Conservation (phyloP, 2,888 invertebrate species). For the Mythimna vitellina region DNA sequence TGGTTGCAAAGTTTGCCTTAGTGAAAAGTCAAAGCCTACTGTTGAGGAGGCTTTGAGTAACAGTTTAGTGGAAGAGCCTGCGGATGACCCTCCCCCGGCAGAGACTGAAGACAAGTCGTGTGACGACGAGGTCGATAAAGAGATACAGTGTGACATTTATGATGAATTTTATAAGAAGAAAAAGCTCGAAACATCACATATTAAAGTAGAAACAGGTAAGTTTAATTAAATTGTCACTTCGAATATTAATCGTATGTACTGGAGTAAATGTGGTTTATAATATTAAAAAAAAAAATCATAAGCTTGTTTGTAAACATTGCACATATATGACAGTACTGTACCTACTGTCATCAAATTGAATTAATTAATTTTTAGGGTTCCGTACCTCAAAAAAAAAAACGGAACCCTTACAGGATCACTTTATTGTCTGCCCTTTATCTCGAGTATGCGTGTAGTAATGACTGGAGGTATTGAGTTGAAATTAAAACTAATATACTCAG, state of each 20-base stretch:
- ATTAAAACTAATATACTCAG: too few relatives aligned
- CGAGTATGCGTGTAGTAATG: too few relatives aligned
- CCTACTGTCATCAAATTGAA: too few relatives aligned
- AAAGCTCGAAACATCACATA: slow-evolving; percentile 83
- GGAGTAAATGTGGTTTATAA: not conserved
- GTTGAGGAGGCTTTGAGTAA: slow-evolving; percentile 44
- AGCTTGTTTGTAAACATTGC: slow-evolving; percentile 22
- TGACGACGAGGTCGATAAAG: slow-evolving; percentile 53
- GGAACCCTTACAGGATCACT: too few relatives aligned
- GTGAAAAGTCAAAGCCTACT: slow-evolving; percentile 62
- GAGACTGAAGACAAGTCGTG: slow-evolving; percentile 59
- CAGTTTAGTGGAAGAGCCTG: slow-evolving; percentile 54
- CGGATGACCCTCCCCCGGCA: slow-evolving; percentile 49
- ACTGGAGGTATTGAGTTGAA: too few relatives aligned
- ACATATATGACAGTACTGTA: not conserved
- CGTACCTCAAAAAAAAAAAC: too few relatives aligned
- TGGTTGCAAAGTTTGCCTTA: slow-evolving; percentile 91
- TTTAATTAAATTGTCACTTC: not conserved
- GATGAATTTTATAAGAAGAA: slow-evolving; percentile 76
- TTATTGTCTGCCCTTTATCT: too few relatives aligned
- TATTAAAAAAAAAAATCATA: not conserved
- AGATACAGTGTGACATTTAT: slow-evolving; percentile 56
- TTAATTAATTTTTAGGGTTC: not conserved
- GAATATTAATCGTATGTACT: slow-evolving; percentile 17
- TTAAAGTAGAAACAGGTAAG: slow-evolving; percentile 81